These are phyloP conservation scores for Epicampocera succincta DNA, from an alignment of 2,888 invertebrate genomes.

Conservation along the genomic window DNA sequence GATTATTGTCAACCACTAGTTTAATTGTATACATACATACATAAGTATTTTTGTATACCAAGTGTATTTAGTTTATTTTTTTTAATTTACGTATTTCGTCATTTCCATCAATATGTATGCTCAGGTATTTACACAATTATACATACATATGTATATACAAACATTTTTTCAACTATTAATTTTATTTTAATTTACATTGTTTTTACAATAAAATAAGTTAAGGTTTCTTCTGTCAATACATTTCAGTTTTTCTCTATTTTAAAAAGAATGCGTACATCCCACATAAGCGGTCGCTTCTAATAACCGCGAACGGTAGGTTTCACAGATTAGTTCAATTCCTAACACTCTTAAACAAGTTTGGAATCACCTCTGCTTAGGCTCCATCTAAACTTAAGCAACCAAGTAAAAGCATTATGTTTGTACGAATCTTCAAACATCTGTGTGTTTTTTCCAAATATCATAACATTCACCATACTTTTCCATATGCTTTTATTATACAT, in stretches of 20 bases:
- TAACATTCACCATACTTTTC: constrained; percentile 51
- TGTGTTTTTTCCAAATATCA: neutral
- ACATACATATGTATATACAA: constrained; percentile 28
- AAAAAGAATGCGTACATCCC: no score
- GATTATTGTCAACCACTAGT: no score
- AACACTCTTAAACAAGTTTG: no score
- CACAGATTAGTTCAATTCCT: no score
- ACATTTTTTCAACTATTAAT: constrained; percentile 21
- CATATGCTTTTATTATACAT: constrained; percentile 14
- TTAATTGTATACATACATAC: no score
- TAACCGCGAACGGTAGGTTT: no score
- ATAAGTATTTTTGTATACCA: no score
- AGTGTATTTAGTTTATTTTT: neutral
- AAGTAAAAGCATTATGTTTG: no score
- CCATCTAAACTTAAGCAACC: no score
- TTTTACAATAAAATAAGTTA: neutral
- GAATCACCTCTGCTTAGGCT: no score
- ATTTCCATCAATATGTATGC: constrained; percentile 55
- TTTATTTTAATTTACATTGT: constrained; percentile 9
- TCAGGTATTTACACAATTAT: constrained; percentile 57
- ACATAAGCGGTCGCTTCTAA: no score
- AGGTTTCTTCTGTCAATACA: neutral
- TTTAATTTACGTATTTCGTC: constrained; percentile 9
- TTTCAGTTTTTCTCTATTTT: no score
- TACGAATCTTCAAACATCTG: neutral